Evolutionary conservation across 2,113 vertebrate genomes (phyloP).

Genomic region (Apaloderma vittatum): DNA sequence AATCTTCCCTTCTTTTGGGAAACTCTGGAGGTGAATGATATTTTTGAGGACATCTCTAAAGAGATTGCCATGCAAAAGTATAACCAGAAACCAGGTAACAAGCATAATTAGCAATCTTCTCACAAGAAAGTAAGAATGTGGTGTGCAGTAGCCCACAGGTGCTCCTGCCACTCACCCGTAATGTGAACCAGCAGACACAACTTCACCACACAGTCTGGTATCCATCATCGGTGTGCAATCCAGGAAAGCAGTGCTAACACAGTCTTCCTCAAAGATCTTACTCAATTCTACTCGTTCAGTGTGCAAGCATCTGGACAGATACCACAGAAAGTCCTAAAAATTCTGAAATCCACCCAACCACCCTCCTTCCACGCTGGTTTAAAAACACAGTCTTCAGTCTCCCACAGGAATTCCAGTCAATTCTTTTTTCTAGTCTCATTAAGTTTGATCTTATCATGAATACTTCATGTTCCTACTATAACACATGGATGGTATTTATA

Average conservation of each 20-base stretch:
- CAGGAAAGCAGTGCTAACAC: neutral
- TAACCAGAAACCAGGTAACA: neutral
- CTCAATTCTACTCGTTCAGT: rapidly evolving
- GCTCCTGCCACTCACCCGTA: neutral
- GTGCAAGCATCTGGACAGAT: neutral
- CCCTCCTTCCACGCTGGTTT: neutral
- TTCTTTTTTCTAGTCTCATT: neutral
- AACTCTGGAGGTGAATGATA: neutral
- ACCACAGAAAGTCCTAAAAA: neutral
- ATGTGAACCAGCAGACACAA: neutral
- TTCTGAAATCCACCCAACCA: neutral
- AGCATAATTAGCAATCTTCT: neutral
- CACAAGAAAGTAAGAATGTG: neutral
- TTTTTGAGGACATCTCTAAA: neutral
- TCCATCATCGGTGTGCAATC: neutral
- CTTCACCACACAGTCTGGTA: neutral
- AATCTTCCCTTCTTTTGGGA: neutral
- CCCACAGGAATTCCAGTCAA: neutral
- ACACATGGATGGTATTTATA: neutral
- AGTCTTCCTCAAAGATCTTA: neutral
- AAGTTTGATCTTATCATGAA: neutral
- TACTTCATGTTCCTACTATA: neutral
- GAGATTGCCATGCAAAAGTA: neutral
- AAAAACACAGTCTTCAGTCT: neutral
- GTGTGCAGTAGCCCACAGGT: neutral